Evolutionary conservation across 1,140 invertebrate genomes (phyloP).

Genomic region (Ylistrum balloti): DNA sequence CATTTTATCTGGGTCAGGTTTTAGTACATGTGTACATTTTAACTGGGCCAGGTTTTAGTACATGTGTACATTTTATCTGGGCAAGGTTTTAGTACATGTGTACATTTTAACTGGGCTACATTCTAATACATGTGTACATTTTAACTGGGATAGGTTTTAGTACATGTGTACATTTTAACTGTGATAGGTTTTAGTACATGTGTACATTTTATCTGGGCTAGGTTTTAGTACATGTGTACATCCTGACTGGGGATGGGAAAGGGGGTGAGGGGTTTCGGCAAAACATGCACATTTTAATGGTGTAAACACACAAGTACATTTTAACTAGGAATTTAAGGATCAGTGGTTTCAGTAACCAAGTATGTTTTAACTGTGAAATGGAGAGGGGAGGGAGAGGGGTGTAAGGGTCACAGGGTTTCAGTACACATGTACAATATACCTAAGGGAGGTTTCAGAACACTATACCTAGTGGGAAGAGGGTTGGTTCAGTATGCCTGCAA

Average conservation of each 20-base stretch:
- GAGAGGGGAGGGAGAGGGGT: not conserved
- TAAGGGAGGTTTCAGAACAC: not conserved
- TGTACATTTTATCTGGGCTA: not conserved
- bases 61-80: not conserved
- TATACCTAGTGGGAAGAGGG: too few species aligned
- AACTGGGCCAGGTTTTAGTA: not conserved
- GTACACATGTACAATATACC: not conserved
- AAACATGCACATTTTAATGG: too few species aligned
- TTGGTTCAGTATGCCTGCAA: not conserved
- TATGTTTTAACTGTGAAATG: too few species aligned
- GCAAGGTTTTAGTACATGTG: not conserved
- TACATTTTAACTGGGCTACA: not conserved
- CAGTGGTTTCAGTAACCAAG: too few species aligned
- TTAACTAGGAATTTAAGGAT: too few species aligned
- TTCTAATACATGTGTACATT: not conserved
- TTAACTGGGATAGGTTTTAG: not conserved
- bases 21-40: not conserved
- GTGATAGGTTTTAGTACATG: not conserved
- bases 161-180: not conserved
- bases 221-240: not conserved
- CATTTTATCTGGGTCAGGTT: not conserved
- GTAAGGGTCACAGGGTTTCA: not conserved
- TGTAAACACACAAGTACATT: too few species aligned
- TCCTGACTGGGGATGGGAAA: too few species aligned
- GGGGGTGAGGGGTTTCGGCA: too few species aligned